These are phyloP conservation scores for Bradynema listronoti DNA, from an alignment of 1,140 invertebrate species.

Conservation along the genomic window DNA sequence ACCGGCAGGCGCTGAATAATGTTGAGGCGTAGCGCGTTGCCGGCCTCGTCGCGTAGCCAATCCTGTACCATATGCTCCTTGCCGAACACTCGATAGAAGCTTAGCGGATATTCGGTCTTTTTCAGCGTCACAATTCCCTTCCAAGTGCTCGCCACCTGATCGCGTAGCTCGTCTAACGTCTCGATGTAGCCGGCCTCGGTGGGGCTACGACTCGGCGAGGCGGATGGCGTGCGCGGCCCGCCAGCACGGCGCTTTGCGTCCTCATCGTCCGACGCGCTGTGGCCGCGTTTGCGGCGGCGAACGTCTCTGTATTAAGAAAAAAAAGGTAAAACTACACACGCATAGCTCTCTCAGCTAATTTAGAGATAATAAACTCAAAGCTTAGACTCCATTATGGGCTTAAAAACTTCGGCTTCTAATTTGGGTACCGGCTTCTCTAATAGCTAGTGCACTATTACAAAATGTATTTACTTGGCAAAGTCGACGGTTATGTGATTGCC, in stretches of 20 bases:
- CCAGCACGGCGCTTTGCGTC: slow-evolving; percentile 15
- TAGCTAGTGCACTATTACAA: no score
- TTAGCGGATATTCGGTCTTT: slow-evolving; percentile 36
- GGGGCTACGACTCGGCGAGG: slow-evolving; percentile 21
- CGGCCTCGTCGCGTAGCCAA: slow-evolving; percentile 29
- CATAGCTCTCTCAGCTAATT: neutral
- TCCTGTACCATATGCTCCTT: slow-evolving; percentile 41
- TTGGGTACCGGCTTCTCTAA: neutral
- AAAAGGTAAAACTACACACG: neutral
- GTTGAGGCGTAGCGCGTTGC: slow-evolving; percentile 21
- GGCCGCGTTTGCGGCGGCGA: no score
- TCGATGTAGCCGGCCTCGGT: slow-evolving; percentile 10
- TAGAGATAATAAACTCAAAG: neutral
- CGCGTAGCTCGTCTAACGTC: slow-evolving; percentile 22
- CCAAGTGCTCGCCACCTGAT: slow-evolving; percentile 33
- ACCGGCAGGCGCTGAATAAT: slow-evolving; percentile 38
- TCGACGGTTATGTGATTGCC: slow-evolving; percentile 37
- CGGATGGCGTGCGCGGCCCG: slow-evolving; percentile 24
- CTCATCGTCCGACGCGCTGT: neutral
- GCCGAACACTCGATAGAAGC: slow-evolving; percentile 34
- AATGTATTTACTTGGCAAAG: slow-evolving; percentile 47
- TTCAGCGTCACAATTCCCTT: slow-evolving; percentile 34
- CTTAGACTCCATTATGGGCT: neutral
- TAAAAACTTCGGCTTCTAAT: neutral
- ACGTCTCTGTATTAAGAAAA: neutral